Percentiles rank a stretch among this genome's conserved stretches.
phyloP scores from a whole-genome alignment of 2,888 invertebrate species.

The Actias luna region DNA sequence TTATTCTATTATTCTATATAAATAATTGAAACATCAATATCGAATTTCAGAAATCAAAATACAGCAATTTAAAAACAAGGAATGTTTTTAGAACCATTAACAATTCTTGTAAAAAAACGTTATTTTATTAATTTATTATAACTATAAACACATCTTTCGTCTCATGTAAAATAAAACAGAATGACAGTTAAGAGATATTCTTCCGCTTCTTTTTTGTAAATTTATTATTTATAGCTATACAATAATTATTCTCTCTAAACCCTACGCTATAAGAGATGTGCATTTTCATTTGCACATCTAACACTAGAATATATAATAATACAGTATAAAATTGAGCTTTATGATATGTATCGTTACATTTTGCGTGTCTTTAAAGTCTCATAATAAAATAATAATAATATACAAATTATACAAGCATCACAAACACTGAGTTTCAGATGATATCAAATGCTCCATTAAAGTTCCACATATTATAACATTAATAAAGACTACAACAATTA shows the following conservation, averaged over 20 bases:
- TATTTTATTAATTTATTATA: no score
- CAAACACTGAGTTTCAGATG: neutral
- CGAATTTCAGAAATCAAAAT: neutral
- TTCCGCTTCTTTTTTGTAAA: conserved; percentile 39
- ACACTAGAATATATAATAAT: conserved; percentile 69
- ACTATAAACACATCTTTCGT: neutral
- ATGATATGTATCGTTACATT: conserved; percentile 75
- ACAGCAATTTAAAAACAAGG: neutral
- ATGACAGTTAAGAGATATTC: conserved; percentile 7
- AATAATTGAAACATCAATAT: neutral
- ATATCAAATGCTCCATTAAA: no score
- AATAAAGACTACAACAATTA: no score
- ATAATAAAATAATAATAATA: neutral
- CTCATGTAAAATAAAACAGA: neutral
- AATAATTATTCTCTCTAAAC: conserved; percentile 21
- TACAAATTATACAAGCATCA: neutral
- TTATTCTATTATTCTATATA: neutral
- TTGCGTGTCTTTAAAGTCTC: conserved; percentile 32
- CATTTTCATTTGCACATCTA: conserved; percentile 73
- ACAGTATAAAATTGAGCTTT: conserved; percentile 79
- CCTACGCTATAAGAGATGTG: conserved; percentile 23
- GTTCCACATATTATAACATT: no score
- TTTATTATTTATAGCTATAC: conserved; percentile 45
- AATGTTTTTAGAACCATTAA: neutral
- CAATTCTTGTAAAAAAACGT: no score